phyloP scores from a whole-genome alignment of 2,797 vertebrate species.

The Helarctos malayanus region DNA sequence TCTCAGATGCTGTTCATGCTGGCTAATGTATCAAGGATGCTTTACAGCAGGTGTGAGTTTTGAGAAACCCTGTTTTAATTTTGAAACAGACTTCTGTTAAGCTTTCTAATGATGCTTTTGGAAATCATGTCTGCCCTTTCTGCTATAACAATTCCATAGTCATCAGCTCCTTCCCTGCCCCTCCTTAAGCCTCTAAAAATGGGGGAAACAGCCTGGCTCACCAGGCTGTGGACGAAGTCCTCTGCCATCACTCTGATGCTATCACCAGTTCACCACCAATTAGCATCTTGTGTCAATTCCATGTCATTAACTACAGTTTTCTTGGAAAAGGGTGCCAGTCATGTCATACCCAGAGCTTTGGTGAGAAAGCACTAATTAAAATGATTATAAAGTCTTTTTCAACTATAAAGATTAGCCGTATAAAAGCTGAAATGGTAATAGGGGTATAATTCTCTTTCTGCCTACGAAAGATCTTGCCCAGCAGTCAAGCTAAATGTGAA shows the following conservation, averaged over 20 bases:
- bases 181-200: neutral
- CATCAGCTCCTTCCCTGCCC: neutral
- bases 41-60: neutral
- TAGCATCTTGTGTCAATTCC: neutral
- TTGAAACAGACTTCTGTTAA: neutral
- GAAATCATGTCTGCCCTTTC: neutral
- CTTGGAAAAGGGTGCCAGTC: neutral
- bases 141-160: neutral
- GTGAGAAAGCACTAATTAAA: slow-evolving; percentile 36
- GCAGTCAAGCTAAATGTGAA: neutral
- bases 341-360: neutral
- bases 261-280: neutral
- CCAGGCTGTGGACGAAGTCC: neutral
- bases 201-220: neutral
- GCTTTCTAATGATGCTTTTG: neutral
- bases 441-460: neutral
- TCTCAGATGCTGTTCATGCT: neutral
- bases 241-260: neutral
- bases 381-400: neutral
- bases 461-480: neutral
- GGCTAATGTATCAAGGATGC: neutral
- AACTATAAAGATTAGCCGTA: neutral
- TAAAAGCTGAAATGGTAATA: neutral
- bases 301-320: neutral
- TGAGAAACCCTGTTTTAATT: neutral